These are phyloP conservation scores for Nasua narica DNA, from an alignment of 2,797 vertebrate genomes.

Conservation along the genomic window DNA sequence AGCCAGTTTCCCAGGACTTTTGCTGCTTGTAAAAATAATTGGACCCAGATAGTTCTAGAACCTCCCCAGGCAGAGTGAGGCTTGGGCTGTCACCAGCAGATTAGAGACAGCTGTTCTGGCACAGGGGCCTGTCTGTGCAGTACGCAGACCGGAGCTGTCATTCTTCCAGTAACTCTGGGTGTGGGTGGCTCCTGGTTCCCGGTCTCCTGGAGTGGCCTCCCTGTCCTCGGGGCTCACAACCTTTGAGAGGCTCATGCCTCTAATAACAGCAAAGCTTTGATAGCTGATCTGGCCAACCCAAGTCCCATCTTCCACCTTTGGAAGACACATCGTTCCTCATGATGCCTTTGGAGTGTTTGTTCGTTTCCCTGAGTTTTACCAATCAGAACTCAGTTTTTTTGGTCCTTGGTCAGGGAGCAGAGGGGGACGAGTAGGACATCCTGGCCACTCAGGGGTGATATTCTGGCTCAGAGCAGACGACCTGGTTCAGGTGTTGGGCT, in stretches of 20 bases:
- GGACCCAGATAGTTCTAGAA: background rate
- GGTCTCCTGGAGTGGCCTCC: background rate
- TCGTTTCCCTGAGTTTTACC: background rate
- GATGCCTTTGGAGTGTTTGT: background rate
- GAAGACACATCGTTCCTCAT: background rate
- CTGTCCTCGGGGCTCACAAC: background rate
- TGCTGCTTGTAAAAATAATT: constrained; percentile 11
- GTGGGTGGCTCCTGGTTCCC: background rate
- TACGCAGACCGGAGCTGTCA: background rate
- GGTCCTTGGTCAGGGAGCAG: background rate
- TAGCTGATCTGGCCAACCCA: background rate
- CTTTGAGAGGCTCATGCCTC: background rate
- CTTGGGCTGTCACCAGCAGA: background rate
- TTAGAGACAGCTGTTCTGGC: background rate
- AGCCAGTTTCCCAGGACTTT: constrained; percentile 17
- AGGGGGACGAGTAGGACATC: background rate
- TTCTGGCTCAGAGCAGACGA: background rate
- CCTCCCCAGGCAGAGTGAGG: background rate
- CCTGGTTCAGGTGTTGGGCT: background rate
- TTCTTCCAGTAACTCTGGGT: background rate
- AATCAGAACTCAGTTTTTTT: background rate
- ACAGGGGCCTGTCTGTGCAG: background rate
- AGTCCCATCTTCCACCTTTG: background rate
- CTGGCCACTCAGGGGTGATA: background rate
- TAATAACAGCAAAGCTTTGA: background rate